Evolutionary conservation across 2,113 vertebrate species (phyloP).

Genomic region (Rhipidura dahli): DNA sequence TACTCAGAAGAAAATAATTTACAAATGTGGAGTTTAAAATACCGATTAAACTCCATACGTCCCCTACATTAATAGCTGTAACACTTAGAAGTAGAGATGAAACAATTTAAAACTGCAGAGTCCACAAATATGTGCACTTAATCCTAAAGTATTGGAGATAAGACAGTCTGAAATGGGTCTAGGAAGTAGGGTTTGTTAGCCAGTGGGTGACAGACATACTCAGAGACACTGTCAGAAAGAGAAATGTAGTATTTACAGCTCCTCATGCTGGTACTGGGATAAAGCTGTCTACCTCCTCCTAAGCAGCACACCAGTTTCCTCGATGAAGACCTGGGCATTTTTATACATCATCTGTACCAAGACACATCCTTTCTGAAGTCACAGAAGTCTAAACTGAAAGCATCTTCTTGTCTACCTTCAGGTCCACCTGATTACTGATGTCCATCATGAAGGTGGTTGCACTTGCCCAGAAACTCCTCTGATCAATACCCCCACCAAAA

Average conservation of each 20-base stretch:
- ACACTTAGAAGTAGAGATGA: constrained; percentile 5
- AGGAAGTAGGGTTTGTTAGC: neutral
- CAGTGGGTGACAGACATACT: neutral
- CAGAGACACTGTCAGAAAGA: neutral
- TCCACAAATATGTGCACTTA: neutral
- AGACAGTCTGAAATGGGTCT: neutral
- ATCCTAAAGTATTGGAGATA: neutral
- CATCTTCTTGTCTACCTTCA: neutral
- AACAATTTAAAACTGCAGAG: neutral
- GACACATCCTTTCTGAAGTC: neutral
- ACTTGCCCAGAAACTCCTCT: neutral
- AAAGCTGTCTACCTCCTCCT: neutral
- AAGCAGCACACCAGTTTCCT: neutral
- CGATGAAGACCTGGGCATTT: neutral
- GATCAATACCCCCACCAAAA: neutral
- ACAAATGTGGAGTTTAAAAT: constrained; percentile 71
- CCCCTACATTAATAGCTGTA: constrained; percentile 47
- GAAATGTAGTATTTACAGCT: neutral
- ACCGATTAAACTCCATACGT: constrained; percentile 59
- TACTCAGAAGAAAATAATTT: constrained; percentile 75
- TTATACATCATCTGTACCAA: neutral
- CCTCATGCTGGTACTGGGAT: neutral
- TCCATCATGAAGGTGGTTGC: accelerated
- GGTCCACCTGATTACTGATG: accelerated
- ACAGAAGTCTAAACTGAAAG: neutral